Evolutionary conservation across 2,797 vertebrate genomes (phyloP).

Genomic region (Eidolon dupreanum): DNA sequence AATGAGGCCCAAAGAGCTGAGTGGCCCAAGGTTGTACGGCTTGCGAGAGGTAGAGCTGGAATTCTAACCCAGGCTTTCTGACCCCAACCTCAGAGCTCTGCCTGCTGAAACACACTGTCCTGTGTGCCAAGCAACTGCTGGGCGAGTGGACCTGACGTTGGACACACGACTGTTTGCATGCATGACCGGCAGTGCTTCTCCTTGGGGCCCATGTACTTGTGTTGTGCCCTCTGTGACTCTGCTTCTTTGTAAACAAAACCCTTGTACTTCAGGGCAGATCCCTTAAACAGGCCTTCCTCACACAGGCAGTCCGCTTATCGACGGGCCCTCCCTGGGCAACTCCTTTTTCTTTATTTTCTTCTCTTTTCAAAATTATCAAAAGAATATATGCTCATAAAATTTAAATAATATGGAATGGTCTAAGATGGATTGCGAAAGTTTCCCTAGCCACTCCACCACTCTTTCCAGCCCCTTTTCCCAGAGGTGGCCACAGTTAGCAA

Average conservation of each 20-base stretch:
- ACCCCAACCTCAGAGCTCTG: background rate
- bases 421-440: no score
- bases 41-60: background rate
- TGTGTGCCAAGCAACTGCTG: background rate
- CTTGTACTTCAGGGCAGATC: background rate
- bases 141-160: background rate
- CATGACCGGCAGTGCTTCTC: fast-evolving
- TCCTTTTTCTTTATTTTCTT: background rate
- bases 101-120: background rate
- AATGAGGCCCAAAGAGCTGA: background rate
- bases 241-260: background rate
- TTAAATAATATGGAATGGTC: background rate
- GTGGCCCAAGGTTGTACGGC: background rate
- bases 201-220: background rate
- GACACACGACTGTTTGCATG: fast-evolving
- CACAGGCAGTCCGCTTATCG: background rate
- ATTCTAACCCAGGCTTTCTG: background rate
- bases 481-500: background rate
- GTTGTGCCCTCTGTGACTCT: background rate
- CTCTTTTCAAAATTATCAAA: background rate
- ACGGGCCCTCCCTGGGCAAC: background rate
- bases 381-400: background rate
- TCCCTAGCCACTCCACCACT: background rate
- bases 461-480: background rate
- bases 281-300: background rate